phyloP scores from a whole-genome alignment of 2,113 vertebrate genomes.

The Notarius quadriscutis region DNA sequence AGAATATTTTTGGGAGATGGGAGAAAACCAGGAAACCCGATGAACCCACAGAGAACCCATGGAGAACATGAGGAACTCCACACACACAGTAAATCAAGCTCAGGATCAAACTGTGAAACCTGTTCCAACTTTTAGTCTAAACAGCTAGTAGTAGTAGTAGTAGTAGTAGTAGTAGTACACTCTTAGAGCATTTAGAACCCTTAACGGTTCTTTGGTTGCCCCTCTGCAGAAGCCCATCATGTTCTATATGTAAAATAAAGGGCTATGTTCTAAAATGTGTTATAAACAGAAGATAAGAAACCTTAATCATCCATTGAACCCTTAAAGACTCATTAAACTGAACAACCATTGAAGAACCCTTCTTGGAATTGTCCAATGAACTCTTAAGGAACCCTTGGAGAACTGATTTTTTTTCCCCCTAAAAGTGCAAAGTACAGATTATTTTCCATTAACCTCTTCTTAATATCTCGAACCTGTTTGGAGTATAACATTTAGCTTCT shows the following conservation, averaged over 20 bases:
- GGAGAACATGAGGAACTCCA: neutral
- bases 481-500: neutral
- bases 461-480: neutral
- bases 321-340: neutral
- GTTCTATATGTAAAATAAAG: neutral
- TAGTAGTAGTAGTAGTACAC: neutral
- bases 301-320: neutral
- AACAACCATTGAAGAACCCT: neutral
- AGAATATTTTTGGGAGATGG: neutral
- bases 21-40: neutral
- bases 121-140: neutral
- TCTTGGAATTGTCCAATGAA: neutral
- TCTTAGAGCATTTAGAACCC: neutral
- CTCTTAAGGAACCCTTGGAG: neutral
- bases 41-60: neutral
- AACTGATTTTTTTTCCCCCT: neutral
- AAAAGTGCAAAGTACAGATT: neutral
- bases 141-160: too few species aligned
- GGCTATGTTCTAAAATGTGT: neutral
- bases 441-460: neutral
- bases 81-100: neutral
- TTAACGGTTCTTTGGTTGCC: neutral
- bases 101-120: neutral
- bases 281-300: neutral
- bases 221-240: neutral